phyloP scores from a whole-genome alignment of 2,113 vertebrate species.

The Myocastor coypus region DNA sequence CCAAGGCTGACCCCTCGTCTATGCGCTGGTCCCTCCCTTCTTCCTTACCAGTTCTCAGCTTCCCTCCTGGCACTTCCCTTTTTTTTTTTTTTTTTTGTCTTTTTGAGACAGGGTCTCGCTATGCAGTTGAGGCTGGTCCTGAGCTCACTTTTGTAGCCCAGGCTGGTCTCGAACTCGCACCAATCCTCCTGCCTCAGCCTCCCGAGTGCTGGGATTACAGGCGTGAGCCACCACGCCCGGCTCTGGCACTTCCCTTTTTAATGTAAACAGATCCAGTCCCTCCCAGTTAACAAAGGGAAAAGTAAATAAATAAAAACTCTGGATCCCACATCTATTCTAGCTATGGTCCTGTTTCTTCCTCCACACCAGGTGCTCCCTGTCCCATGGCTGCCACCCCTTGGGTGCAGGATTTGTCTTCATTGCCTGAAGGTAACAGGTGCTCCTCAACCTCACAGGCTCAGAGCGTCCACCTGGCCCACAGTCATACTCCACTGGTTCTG shows the following conservation, averaged over 20 bases:
- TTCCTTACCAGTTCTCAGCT: neutral
- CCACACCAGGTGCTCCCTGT: rapidly evolving
- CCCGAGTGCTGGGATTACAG: too few species aligned
- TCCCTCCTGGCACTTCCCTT: neutral
- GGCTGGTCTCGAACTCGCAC: too few species aligned
- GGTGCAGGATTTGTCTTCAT: neutral
- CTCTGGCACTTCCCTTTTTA: neutral
- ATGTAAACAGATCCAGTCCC: neutral
- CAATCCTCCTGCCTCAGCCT: too few species aligned
- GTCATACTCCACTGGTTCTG: neutral
- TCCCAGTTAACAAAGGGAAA: neutral
- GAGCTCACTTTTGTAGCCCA: too few species aligned
- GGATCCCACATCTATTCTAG: neutral
- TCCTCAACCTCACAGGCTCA: neutral
- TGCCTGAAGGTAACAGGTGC: neutral
- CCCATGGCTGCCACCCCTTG: neutral
- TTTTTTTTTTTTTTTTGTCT: too few species aligned
- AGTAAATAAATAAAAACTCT: neutral
- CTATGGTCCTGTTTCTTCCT: neutral
- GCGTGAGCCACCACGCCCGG: too few species aligned
- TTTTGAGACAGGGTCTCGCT: too few species aligned
- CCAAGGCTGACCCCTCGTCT: neutral
- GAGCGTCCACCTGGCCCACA: rapidly evolving
- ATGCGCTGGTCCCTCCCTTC: neutral
- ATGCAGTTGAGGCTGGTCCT: too few species aligned